phyloP scores from a whole-genome alignment of 2,797 vertebrate genomes.

The Cottoperca gobio region DNA sequence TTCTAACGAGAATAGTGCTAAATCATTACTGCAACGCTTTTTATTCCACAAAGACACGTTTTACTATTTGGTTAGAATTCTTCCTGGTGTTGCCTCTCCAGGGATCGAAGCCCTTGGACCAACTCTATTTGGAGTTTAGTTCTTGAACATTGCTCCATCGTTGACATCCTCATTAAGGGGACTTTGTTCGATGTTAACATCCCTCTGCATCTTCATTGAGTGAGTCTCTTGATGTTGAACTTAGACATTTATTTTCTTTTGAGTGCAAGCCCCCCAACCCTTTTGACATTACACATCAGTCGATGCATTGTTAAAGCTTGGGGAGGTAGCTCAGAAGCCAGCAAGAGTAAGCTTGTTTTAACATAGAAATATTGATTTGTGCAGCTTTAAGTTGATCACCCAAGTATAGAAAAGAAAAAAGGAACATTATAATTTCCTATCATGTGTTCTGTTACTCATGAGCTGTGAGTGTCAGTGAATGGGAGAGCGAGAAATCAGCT shows the following conservation, averaged over 20 bases:
- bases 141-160: neutral
- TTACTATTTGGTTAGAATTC: neutral
- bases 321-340: no score
- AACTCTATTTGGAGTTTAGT: neutral
- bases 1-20: neutral
- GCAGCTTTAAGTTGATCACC: no score
- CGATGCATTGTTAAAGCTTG: no score
- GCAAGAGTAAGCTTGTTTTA: no score
- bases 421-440: neutral
- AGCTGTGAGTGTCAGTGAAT: neutral
- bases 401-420: neutral
- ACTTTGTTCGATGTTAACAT: no score
- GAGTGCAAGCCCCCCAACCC: no score
- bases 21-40: neutral
- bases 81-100: neutral
- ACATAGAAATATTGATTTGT: no score
- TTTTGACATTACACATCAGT: no score
- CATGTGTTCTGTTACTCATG: conserved; percentile 27
- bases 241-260: no score
- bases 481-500: neutral
- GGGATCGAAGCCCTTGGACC: neutral
- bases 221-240: neutral
- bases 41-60: neutral
- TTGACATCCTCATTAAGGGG: neutral
- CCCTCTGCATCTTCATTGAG: neutral